Conservation (phyloP, 2,113 vertebrate genomes). For the Charina bottae region DNA sequence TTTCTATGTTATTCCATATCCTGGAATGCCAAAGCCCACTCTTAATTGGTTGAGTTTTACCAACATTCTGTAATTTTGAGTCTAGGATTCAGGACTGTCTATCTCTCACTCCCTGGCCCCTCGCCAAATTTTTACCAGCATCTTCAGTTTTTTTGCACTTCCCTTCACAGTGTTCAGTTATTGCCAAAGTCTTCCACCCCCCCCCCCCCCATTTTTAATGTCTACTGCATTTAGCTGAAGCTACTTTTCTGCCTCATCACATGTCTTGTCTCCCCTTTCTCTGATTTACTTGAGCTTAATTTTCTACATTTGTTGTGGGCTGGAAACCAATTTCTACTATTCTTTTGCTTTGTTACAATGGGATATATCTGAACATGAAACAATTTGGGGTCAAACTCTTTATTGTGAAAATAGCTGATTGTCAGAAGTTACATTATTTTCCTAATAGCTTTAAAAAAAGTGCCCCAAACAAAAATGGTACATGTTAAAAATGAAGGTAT, state of each 20-base stretch:
- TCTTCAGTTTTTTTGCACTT: not conserved
- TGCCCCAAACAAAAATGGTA: not conserved
- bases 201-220: not conserved
- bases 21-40: not conserved
- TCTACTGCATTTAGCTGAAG: not conserved
- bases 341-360: constrained; percentile 7
- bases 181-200: not conserved
- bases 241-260: not conserved
- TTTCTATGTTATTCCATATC: not conserved
- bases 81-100: not conserved
- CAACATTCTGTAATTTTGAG: not conserved
- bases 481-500: not conserved
- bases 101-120: not conserved
- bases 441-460: not conserved
- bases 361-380: not conserved
- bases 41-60: not conserved
- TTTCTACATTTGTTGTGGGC: not conserved
- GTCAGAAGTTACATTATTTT: constrained; percentile 4
- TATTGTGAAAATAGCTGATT: not conserved
- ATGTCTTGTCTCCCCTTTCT: not conserved
- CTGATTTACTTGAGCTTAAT: not conserved
- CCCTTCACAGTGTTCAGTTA: not conserved
- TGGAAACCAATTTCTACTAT: constrained; percentile 2
- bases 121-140: not conserved
- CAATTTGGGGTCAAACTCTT: not conserved